Evolutionary conservation across 2,113 vertebrate species (phyloP).

Genomic region (Scartelaos histophorus): DNA sequence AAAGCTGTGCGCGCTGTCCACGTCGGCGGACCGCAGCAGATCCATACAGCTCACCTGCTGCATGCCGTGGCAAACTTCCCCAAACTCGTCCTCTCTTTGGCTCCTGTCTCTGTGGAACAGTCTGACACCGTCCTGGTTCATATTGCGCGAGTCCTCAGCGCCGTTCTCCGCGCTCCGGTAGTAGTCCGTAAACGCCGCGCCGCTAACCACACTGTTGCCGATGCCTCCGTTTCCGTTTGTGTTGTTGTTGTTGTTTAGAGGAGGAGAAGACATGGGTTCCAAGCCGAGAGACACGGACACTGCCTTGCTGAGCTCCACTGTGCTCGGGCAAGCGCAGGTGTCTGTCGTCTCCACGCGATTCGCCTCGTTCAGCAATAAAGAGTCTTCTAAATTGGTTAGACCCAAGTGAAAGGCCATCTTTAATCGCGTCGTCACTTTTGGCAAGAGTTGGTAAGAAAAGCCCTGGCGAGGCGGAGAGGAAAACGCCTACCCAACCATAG

Average conservation of each 20-base stretch:
- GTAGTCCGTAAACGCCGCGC: slow-evolving; percentile 45
- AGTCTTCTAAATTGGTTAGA: slow-evolving; percentile 26
- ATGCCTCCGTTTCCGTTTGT: slow-evolving; percentile 33
- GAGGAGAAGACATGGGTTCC: slow-evolving; percentile 73
- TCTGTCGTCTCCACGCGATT: slow-evolving; percentile 35
- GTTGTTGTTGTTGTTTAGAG: slow-evolving; percentile 48
- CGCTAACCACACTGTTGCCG: not conserved
- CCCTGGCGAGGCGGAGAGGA: slow-evolving; percentile 33
- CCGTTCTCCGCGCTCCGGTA: slow-evolving; percentile 23
- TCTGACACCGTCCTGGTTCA: slow-evolving; percentile 13
- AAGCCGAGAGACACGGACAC: slow-evolving; percentile 86
- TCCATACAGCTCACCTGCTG: slow-evolving; percentile 67
- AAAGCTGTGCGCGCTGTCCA: slow-evolving; percentile 27
- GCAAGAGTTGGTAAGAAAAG: slow-evolving; percentile 17
- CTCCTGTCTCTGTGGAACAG: not conserved
- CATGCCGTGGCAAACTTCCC: slow-evolving; percentile 40
- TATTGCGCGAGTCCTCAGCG: slow-evolving; percentile 21
- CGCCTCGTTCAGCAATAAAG: slow-evolving; percentile 25
- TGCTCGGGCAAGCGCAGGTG: slow-evolving; percentile 73
- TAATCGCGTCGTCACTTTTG: slow-evolving; percentile 4
- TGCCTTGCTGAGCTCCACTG: slow-evolving; percentile 83
- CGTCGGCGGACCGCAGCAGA: slow-evolving; percentile 48
- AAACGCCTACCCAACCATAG: slow-evolving; percentile 37
- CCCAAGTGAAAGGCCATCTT: slow-evolving; percentile 50
- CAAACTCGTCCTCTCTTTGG: slow-evolving; percentile 28